Evolutionary conservation across 2,797 vertebrate genomes (phyloP), one percentile per base, ranked within the genome.

Genomic region (Pteronotus mesoamericanus): DNA sequence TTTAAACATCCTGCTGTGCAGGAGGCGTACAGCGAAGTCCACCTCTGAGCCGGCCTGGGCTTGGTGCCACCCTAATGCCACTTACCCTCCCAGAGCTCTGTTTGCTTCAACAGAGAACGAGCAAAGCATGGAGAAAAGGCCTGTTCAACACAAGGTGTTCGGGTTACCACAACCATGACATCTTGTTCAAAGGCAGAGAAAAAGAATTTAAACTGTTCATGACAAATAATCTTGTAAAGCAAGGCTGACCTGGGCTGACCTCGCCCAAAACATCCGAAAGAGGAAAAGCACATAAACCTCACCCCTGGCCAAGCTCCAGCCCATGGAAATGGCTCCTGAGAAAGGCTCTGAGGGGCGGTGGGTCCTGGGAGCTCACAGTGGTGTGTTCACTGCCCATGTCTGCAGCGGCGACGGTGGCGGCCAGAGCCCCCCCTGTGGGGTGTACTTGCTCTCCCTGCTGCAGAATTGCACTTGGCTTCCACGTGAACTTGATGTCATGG

Each of bases 101-200:
- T 78, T 53, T 37, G 48, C 75, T 78, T 34, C 42, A 51, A 75
- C 12, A 82, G 71, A 77, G 39, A 75, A 10, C 9, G 75, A 91
- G 32, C n/a, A 32, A 48, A 83, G 57, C 22, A 21, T 19, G 11
- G 48, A n/a, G 34, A 14, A n/a, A 9, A 10, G 15, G 4, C 44
- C 14, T 5, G 18, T 42, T 53, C 9, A 11, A 12, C 5, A 68
- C 6, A 16, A 16, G 8, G 19, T 24, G n/a, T 51, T 22, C 19
- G 5, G 18, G 55, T 9, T 12, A 0, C 37, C 57, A 42, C 2
- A 2, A 42, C 21, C 24, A 14, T 15, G 1, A 37, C 1, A 14
- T 10, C 79, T 89, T 26, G 19, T n/a, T 83, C 4, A 53, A 91
- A 15, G 4, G 42, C 8, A 92, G 18, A 87, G 46, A 94, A 42